Evolutionary conservation across 2,888 invertebrate species (phyloP).

Genomic region (Rhodophaea formosa): DNA sequence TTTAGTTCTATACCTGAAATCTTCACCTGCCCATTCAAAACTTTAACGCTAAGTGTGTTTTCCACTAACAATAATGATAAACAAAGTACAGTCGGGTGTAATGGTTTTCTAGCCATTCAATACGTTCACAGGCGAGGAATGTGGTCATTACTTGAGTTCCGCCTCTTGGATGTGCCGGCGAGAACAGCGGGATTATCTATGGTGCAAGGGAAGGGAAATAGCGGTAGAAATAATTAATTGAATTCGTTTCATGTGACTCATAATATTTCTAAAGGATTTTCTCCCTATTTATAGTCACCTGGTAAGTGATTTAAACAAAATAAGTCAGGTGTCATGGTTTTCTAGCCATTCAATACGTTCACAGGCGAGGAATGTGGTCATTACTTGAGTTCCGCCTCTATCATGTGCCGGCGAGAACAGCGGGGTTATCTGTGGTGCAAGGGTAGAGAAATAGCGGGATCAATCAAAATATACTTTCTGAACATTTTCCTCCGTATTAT

Average conservation of each 20-base stretch:
- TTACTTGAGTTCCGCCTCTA: slow-evolving; percentile 70
- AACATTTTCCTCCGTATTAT: too few species aligned
- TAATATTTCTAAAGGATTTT: too few species aligned
- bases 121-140: slow-evolving; percentile 63
- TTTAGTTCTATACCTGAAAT: too few species aligned
- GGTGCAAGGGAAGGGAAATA: slow-evolving; percentile 36
- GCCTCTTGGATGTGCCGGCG: slow-evolving; percentile 59
- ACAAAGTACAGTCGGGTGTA: slow-evolving; percentile 34
- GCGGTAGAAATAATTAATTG: slow-evolving; percentile 21
- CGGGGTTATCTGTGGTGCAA: slow-evolving; percentile 42
- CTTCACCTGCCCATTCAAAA: background rate
- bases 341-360: slow-evolving; percentile 61
- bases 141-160: slow-evolving; percentile 70
- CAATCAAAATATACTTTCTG: too few species aligned
- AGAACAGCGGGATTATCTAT: slow-evolving; percentile 55
- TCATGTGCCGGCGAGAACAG: slow-evolving; percentile 57
- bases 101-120: slow-evolving; percentile 60
- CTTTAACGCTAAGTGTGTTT: background rate
- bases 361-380: slow-evolving; percentile 64
- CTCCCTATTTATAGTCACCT: too few species aligned
- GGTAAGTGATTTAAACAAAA: too few species aligned
- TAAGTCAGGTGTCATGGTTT: slow-evolving; percentile 48
- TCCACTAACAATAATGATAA: slow-evolving; percentile 21
- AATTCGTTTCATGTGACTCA: too few species aligned
- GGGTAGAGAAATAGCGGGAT: slow-evolving; percentile 37